Base-by-base conservation (phyloP, 2,888 invertebrate genomes). In the Papilio demoleus region DNA sequence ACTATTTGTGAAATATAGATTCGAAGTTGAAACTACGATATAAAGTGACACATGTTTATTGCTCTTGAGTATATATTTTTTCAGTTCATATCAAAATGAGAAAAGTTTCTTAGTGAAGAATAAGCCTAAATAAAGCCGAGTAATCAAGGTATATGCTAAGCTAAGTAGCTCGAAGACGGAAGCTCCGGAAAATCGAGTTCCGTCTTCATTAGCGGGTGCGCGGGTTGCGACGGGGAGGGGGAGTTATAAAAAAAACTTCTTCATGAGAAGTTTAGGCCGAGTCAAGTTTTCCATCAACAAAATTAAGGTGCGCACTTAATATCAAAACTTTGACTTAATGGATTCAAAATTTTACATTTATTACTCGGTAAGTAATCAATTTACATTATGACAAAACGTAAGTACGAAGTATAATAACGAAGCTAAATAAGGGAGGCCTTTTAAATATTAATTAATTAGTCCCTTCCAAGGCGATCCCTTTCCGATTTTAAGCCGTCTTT, bases 201-300 rank as follows among this genome's bases (percentile, higher is more conserved):
- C 79, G 79, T 84, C 83, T 88, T 91, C 88, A 91, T 90, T 90
- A 90, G 86, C 84, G 17, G 34, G 42, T 40, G 19, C 59, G 56
- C 56, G 40, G 31, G 42, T n/a, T 34, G 50, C 24, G 17, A 34
- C 42, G 82, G 83, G 79, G 31, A 38, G 36, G n/a, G 24, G 34
- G 36, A n/a, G 8, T 82, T 82, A 12, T 78, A 75, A 81, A 83
- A 81, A 82, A 85, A 86, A 83, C 79, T 83, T 87, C 85, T 86
- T 81, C 82, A 81, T 81, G 85, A 87, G 84, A 80, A 88, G 83
- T 87, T 90, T 85, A 85, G 83, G 80, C 71, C 79, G 75, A 88
- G 88, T 83, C 83, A 86, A 89, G 88, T 87, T 90, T 88, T 82
- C 88, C 90, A 90, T 90, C 90, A 90, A 87, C 88, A 85, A 88